phyloP scores from a whole-genome alignment of 1,140 invertebrate species.

The Nixonia krombeini region DNA sequence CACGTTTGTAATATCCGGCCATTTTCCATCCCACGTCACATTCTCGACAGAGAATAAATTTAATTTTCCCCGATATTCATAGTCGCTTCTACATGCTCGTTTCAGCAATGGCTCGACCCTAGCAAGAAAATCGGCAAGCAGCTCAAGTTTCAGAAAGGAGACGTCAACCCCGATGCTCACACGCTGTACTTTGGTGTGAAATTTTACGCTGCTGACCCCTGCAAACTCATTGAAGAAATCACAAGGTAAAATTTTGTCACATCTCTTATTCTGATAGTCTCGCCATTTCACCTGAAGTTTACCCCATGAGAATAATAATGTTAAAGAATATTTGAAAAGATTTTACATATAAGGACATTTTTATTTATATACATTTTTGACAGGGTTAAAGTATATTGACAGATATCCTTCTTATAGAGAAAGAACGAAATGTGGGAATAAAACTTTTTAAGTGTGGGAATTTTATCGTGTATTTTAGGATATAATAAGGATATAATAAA shows the following conservation, averaged over 20 bases:
- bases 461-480: too few relatives aligned
- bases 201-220: conserved; percentile 98
- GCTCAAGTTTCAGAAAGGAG: conserved; percentile 78
- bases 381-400: too few relatives aligned
- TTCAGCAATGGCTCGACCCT: conserved; percentile 91
- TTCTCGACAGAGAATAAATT: conserved; percentile 38
- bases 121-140: conserved; percentile 87
- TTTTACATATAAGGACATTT: too few relatives aligned
- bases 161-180: conserved; percentile 78
- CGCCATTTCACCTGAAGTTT: too few relatives aligned
- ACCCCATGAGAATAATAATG: too few relatives aligned
- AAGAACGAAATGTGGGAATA: too few relatives aligned
- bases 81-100: conserved; percentile 39
- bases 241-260: conserved; percentile 81
- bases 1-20: conserved; percentile 61
- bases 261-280: too few relatives aligned
- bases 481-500: too few relatives aligned
- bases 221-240: conserved; percentile 94
- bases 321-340: too few relatives aligned
- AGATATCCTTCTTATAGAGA: too few relatives aligned
- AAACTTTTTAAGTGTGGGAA: too few relatives aligned
- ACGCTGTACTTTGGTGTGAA: conserved; percentile 98
- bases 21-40: conserved; percentile 20
- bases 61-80: conserved; percentile 26
- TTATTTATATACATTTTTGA: too few relatives aligned